Conservation (phyloP, 1,140 invertebrate species). For the Eubasilissa regina region DNA sequence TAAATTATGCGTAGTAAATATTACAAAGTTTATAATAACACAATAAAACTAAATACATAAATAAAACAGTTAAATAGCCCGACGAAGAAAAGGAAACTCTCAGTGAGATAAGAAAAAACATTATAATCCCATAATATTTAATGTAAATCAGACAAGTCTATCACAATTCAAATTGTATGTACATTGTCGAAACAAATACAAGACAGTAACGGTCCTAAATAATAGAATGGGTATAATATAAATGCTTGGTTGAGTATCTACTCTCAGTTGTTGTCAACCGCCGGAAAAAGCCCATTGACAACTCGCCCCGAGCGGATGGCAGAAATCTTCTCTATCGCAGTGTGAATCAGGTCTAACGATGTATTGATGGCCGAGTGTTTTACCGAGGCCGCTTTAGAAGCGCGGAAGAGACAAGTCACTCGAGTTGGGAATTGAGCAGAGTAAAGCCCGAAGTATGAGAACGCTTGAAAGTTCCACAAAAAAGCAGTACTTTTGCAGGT, state of each 20-base stretch:
- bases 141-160: too few relatives aligned
- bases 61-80: too few relatives aligned
- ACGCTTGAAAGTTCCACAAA: not conserved
- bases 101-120: too few relatives aligned
- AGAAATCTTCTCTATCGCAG: conserved; percentile 13
- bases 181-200: too few relatives aligned
- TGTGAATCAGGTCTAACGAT: not conserved
- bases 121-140: too few relatives aligned
- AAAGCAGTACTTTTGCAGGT: not conserved
- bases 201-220: not conserved
- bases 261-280: not conserved
- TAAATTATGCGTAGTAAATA: too few relatives aligned
- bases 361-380: conserved; percentile 3
- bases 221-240: not conserved
- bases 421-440: too few relatives aligned
- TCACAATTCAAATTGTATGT: too few relatives aligned
- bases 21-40: too few relatives aligned
- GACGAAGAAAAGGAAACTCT: too few relatives aligned
- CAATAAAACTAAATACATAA: too few relatives aligned
- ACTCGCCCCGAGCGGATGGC: not conserved
- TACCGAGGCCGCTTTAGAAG: not conserved
- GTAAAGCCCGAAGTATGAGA: too few relatives aligned
- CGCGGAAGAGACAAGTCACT: not conserved
- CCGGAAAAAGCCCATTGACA: conserved; percentile 1
- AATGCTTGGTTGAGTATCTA: not conserved